A percentile compares a stretch with the other conserved stretches of the same genome.
These are phyloP conservation scores for Drosophila planitibia DNA, from an alignment of 2,888 invertebrate species.

Conservation along the genomic window DNA sequence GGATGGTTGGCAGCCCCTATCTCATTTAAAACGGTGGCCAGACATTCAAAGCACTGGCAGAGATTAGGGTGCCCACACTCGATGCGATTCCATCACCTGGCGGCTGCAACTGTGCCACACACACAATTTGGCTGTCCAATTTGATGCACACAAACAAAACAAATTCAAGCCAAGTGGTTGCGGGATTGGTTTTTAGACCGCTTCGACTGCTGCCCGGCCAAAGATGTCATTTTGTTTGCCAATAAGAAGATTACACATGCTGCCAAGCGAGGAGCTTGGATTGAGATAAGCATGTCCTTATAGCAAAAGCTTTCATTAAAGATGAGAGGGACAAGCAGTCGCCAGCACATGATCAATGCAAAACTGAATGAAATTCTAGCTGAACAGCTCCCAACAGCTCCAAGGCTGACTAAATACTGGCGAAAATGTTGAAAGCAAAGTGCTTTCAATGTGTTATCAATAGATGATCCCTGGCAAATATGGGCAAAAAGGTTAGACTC, in stretches of 20 bases:
- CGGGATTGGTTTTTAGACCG: constrained; percentile 9
- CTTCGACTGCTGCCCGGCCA: constrained; percentile 37
- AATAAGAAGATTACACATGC: constrained; percentile 62
- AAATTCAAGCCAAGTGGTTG: constrained; percentile 53
- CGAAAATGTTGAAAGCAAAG: background rate
- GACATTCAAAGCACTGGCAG: constrained; percentile 57
- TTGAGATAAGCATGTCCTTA: background rate
- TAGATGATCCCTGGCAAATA: too few species aligned
- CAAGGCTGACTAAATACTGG: background rate
- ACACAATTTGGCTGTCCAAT: constrained; percentile 72
- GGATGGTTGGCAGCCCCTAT: background rate
- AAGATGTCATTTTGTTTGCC: constrained; percentile 62
- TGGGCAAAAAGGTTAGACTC: too few species aligned
- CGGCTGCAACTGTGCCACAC: constrained; percentile 33
- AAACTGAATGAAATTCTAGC: background rate
- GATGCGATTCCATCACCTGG: constrained; percentile 33
- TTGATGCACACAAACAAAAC: constrained; percentile 71
- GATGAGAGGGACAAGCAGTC: background rate
- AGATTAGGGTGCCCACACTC: constrained; percentile 38
- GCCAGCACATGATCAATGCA: background rate
- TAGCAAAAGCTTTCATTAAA: background rate
- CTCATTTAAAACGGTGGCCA: constrained; percentile 52
- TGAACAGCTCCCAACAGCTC: background rate
- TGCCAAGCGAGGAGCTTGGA: constrained; percentile 8
- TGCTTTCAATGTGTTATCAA: background rate